Percentiles rank a stretch among this genome's conserved stretches.
phyloP scores from a whole-genome alignment of 2,113 vertebrate species.

The Oxyruncus cristatus region DNA sequence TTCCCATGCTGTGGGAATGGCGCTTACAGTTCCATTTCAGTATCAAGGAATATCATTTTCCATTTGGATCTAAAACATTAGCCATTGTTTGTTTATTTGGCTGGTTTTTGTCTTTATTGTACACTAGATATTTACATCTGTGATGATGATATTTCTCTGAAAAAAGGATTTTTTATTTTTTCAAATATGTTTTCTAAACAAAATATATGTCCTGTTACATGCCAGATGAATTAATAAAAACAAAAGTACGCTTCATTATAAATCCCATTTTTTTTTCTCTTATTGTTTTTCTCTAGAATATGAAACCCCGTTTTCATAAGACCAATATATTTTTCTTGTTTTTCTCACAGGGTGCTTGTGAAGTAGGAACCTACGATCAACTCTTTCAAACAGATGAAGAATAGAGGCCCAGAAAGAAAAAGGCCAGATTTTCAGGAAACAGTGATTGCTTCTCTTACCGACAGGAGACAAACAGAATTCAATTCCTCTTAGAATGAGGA shows the following conservation, averaged over 20 bases:
- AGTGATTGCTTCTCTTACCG: neutral
- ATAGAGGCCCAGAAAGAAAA: neutral
- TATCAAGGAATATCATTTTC: neutral
- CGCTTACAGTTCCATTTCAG: neutral
- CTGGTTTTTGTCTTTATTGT: neutral
- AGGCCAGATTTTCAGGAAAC: neutral
- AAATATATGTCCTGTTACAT: neutral
- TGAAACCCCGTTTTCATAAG: neutral
- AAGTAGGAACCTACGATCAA: neutral
- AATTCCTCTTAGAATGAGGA: neutral
- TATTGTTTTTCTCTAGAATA: neutral
- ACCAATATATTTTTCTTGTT: neutral
- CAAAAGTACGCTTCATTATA: neutral
- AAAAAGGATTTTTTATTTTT: neutral
- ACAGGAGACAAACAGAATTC: fast-evolving
- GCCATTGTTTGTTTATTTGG: neutral
- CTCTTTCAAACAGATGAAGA: neutral
- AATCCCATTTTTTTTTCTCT: neutral
- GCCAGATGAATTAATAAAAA: neutral
- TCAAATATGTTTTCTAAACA: neutral
- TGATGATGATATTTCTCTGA: neutral
- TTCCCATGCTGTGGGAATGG: neutral
- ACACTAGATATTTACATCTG: neutral
- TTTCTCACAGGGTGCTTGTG: neutral
- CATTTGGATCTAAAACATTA: neutral